Evolutionary conservation across 2,113 vertebrate genomes (phyloP).

Genomic region (Helogale parvula): DNA sequence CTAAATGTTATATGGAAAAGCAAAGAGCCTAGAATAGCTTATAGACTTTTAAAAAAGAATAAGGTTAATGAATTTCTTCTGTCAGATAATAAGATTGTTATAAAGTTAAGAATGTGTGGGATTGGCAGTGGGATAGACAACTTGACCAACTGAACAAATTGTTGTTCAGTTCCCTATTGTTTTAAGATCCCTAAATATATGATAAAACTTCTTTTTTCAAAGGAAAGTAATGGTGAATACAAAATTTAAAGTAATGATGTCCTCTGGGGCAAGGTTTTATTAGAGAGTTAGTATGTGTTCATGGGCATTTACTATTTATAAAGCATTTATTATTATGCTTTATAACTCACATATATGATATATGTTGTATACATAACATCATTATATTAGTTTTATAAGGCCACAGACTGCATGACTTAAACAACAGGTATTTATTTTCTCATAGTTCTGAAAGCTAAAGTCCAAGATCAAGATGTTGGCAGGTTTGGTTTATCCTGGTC

Average conservation of each 20-base stretch:
- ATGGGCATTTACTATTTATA: neutral
- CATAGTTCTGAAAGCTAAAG: neutral
- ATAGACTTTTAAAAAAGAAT: neutral
- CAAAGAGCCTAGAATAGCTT: neutral
- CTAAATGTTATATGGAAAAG: neutral
- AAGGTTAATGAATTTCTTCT: neutral
- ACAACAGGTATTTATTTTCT: conserved; percentile 11
- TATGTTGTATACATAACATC: neutral
- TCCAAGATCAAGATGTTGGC: neutral
- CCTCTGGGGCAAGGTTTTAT: neutral
- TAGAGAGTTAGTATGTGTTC: neutral
- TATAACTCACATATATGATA: neutral
- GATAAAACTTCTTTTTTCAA: neutral
- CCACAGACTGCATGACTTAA: neutral
- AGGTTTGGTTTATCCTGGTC: neutral
- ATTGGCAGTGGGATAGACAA: neutral
- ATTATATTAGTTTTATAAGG: neutral
- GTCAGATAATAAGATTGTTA: neutral
- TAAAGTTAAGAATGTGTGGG: neutral
- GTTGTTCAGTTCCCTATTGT: neutral
- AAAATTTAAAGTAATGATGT: conserved; percentile 14
- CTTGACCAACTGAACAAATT: neutral
- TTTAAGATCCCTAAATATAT: conserved; percentile 24
- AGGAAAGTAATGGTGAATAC: neutral
- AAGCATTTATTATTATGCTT: neutral